phyloP scores from a whole-genome alignment of 2,113 vertebrate genomes.

The Tylochromis polylepis region DNA sequence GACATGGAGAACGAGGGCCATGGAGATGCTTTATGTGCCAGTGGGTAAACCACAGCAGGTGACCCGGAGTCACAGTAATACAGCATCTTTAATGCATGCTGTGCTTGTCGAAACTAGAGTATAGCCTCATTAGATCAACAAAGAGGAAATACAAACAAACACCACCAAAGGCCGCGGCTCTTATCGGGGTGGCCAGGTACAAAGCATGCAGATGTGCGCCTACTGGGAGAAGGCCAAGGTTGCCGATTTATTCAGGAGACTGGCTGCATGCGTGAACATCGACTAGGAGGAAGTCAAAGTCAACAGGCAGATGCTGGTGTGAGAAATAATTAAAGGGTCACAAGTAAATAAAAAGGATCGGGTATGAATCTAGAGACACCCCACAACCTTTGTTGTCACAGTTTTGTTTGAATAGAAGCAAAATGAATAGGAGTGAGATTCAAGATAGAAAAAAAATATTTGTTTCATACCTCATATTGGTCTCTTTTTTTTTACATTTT shows the following conservation, averaged over 20 bases:
- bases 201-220: background rate
- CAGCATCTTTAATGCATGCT: conserved; percentile 54
- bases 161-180: background rate
- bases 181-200: background rate
- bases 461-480: background rate
- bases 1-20: conserved; percentile 47
- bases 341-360: background rate
- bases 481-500: background rate
- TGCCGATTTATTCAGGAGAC: background rate
- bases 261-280: background rate
- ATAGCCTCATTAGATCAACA: conserved; percentile 63
- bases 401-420: background rate
- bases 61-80: conserved; percentile 41
- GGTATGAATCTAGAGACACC: background rate
- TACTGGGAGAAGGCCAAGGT: background rate
- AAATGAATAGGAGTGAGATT: background rate
- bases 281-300: background rate
- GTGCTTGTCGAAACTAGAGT: conserved; percentile 45
- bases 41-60: conserved; percentile 65
- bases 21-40: conserved; percentile 46
- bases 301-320: background rate
- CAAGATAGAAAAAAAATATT: background rate
- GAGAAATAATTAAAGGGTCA: background rate
- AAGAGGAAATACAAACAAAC: conserved; percentile 67
- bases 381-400: background rate